phyloP scores from a whole-genome alignment of 2,113 vertebrate genomes.

The Naja naja region DNA sequence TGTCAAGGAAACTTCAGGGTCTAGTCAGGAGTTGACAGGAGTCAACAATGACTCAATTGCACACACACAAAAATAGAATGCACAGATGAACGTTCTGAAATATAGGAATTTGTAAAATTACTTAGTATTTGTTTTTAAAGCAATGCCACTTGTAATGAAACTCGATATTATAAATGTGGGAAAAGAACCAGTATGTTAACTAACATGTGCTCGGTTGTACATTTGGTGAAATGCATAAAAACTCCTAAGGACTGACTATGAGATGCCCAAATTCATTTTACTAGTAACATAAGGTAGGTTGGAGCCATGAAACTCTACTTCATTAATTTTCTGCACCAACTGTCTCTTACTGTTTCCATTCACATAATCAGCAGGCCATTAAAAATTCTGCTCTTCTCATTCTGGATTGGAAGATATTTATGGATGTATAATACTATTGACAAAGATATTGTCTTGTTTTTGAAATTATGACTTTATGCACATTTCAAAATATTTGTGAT shows the following conservation, averaged over 20 bases:
- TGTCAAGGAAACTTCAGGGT: not conserved
- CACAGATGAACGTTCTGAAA: constrained; percentile 35
- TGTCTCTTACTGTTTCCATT: constrained; percentile 69
- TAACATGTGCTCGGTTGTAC: constrained; percentile 50
- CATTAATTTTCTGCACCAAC: constrained; percentile 71
- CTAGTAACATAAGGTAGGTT: constrained; percentile 68
- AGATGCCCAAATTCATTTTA: constrained; percentile 70
- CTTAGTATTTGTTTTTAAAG: constrained; percentile 44
- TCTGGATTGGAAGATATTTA: constrained; percentile 64
- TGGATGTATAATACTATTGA: constrained; percentile 54
- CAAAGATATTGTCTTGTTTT: constrained; percentile 24
- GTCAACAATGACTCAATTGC: not conserved
- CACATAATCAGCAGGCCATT: constrained; percentile 68
- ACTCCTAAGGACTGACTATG: constrained; percentile 60
- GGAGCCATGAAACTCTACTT: constrained; percentile 70
- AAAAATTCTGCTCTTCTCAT: constrained; percentile 61
- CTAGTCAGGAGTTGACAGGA: not conserved
- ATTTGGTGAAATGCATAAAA: constrained; percentile 64
- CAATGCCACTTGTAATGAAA: constrained; percentile 10
- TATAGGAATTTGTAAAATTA: constrained; percentile 29
- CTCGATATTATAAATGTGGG: not conserved
- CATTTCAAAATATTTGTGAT: constrained; percentile 43
- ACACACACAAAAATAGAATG: not conserved
- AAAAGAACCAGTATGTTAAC: constrained; percentile 27
- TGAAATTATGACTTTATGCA: constrained; percentile 40